Percentiles rank a stretch among this genome's conserved stretches.
Evolutionary conservation across 2,113 vertebrate genomes (phyloP).

Genomic region (Alligator sinensis): DNA sequence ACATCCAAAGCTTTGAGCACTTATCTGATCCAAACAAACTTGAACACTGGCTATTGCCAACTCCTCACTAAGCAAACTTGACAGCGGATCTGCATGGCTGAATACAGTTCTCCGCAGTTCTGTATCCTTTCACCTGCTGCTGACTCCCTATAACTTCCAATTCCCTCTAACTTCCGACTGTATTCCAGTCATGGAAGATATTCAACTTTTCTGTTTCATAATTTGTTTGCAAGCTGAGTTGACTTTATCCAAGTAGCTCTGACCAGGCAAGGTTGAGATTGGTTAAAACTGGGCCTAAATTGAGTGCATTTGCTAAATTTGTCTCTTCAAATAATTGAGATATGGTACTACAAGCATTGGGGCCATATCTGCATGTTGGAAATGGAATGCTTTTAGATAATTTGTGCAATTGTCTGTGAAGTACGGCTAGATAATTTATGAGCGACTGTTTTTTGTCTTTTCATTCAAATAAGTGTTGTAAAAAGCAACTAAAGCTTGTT

Average conservation of each 20-base stretch:
- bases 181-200: not conserved
- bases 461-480: conserved; percentile 59
- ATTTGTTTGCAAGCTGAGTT: not conserved
- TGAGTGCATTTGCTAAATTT: conserved; percentile 62
- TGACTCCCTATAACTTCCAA: too few species aligned
- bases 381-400: conserved; percentile 71
- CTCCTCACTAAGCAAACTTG: too few species aligned
- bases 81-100: too few species aligned
- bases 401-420: conserved; percentile 76
- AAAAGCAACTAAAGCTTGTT: conserved; percentile 62
- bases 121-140: too few species aligned
- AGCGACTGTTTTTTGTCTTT: conserved; percentile 51
- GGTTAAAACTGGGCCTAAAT: conserved; percentile 59
- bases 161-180: conserved; percentile 10
- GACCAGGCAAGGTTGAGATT: conserved; percentile 24
- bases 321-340: conserved; percentile 70
- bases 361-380: conserved; percentile 60
- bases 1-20: not conserved
- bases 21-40: not conserved
- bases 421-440: conserved; percentile 61
- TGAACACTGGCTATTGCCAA: too few species aligned
- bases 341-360: conserved; percentile 33
- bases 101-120: too few species aligned
- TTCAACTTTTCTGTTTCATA: not conserved
- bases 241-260: conserved; percentile 27